Evolutionary conservation across 2,797 vertebrate species (phyloP).

Genomic region (Cyclopterus lumpus): DNA sequence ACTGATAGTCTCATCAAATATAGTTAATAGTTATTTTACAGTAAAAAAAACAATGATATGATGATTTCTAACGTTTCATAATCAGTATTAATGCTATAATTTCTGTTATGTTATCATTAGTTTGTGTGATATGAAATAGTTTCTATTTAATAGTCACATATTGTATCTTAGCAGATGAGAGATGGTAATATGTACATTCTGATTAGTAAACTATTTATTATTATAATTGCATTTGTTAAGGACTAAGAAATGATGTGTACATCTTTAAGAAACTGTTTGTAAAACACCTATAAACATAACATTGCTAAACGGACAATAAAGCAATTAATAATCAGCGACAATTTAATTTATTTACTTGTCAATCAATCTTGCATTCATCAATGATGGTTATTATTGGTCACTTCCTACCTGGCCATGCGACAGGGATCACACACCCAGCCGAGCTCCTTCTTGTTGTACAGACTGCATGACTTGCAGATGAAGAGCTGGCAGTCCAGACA

Average conservation of each 20-base stretch:
- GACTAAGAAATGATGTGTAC: not conserved
- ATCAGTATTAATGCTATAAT: no score
- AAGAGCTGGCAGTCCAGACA: conserved; percentile 90
- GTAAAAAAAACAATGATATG: no score
- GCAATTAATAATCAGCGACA: not conserved
- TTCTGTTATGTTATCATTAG: no score
- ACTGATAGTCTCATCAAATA: no score
- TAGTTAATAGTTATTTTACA: no score
- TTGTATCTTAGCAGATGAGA: no score
- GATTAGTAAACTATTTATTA: no score
- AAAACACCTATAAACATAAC: not conserved
- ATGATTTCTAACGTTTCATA: not conserved
- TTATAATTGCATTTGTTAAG: not conserved
- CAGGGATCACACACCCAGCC: conserved; percentile 94
- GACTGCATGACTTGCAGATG: conserved; percentile 90
- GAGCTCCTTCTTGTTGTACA: conserved; percentile 87
- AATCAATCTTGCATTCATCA: not conserved
- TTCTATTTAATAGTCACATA: no score
- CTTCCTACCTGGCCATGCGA: conserved; percentile 86
- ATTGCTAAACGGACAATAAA: not conserved
- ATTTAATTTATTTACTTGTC: not conserved
- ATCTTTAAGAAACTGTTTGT: not conserved
- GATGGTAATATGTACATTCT: no score
- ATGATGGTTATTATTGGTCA: not conserved
- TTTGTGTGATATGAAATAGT: no score